Evolutionary conservation across 1,140 invertebrate species (phyloP).

Genomic region (Ceratitis capitata): DNA sequence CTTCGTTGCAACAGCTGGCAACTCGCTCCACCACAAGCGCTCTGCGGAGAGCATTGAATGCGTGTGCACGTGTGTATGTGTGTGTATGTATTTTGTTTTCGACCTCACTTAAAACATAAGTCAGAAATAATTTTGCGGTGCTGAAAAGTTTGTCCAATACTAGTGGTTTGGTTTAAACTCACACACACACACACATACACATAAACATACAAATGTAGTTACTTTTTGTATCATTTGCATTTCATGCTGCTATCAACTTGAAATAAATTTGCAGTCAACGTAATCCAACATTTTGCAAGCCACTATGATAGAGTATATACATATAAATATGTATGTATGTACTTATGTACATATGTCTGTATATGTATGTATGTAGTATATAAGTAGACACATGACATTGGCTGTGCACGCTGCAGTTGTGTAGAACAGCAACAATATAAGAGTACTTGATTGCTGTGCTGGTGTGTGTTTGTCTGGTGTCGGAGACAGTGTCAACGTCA

Average conservation of each 20-base stretch:
- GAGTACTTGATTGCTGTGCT: not conserved
- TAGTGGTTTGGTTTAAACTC: not conserved
- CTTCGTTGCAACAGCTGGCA: not conserved
- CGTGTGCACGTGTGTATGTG: not conserved
- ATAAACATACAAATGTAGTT: not conserved
- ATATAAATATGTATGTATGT: not conserved
- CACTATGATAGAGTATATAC: not conserved
- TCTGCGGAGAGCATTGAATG: no score
- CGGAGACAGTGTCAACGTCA: not conserved
- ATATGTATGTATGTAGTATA: not conserved
- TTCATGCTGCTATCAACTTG: conserved; percentile 25
- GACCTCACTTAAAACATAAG: conserved; percentile 28
- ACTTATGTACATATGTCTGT: not conserved
- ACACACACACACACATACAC: not conserved
- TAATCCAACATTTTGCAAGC: not conserved
- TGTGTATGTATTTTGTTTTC: not conserved
- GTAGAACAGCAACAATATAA: no score
- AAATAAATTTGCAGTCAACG: conserved; percentile 30
- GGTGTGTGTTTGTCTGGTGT: not conserved
- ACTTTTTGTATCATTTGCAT: conserved; percentile 35
- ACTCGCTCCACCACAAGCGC: not conserved
- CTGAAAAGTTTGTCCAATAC: not conserved
- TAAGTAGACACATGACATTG: not conserved
- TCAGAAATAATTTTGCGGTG: conserved; percentile 37
- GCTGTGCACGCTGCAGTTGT: not conserved